Percentiles rank a stretch among this genome's conserved stretches.
These are phyloP conservation scores for Pogonomyrmex barbatus DNA, from an alignment of 1,140 invertebrate genomes.

Conservation along the genomic window DNA sequence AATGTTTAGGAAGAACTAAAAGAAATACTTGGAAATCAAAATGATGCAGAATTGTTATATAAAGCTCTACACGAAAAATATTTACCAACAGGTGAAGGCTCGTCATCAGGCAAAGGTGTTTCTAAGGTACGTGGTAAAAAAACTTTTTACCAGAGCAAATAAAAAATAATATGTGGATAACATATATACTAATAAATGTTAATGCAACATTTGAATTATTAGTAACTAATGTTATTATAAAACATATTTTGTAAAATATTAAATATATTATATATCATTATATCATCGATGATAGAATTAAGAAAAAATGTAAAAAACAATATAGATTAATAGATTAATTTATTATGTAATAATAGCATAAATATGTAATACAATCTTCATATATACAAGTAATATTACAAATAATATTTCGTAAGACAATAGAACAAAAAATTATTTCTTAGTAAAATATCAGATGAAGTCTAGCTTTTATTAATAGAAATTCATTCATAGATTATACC, in stretches of 20 bases:
- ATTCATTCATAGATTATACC: conserved; percentile 36
- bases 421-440: conserved; percentile 57
- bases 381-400: not conserved
- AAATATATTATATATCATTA: not conserved
- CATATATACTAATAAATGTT: not conserved
- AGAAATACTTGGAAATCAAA: conserved; percentile 89
- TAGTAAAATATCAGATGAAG: conserved; percentile 59
- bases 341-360: not conserved
- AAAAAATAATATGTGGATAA: conserved; percentile 63
- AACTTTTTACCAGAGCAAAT: conserved; percentile 80
- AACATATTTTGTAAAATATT: conserved; percentile 26
- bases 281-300: not conserved
- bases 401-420: conserved; percentile 18
- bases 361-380: not conserved
- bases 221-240: not conserved
- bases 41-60: conserved; percentile 88
- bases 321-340: conserved; percentile 65
- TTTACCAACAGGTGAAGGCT: conserved; percentile 83
- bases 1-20: conserved; percentile 87
- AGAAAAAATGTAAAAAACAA: conserved; percentile 49
- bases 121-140: conserved; percentile 79
- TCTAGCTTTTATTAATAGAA: conserved; percentile 53
- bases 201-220: conserved; percentile 2
- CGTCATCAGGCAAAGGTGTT: conserved; percentile 45
- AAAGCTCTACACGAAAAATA: conserved; percentile 88